Base-by-base conservation (phyloP, 2,797 vertebrate species). In the Gallirallus australis region DNA sequence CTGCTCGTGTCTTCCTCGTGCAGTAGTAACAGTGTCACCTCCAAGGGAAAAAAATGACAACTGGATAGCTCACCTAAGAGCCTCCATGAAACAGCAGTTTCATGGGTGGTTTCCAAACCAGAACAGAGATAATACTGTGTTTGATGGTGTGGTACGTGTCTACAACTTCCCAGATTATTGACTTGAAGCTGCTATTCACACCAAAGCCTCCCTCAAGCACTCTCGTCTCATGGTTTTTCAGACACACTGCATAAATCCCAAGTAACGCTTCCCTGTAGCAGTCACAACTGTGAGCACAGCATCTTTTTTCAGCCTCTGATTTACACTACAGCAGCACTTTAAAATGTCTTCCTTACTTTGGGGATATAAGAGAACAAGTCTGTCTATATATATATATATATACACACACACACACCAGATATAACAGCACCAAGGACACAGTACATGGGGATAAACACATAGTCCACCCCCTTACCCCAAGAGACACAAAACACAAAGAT, bases 231-330 rank as follows among this genome's bases (percentile, higher is more conserved):
- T 28, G 59, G 12, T 11, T 89, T 83, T 92, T 56, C 81, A 94
- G 69, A 59, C 81, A 75, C 42, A 21, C 69, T 45, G 91, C 82
- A 79, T 40, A 91, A 95, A 91, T 91, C 84, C 89, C 59, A 57
- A 81, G 75, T 13, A 90, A 86, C 21, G 8, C 85, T 78, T 88
- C 48, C 45, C 8, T 3, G 12, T 45, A 92, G 52, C 91, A 95
- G 94, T 39, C 93, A 91, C 89, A 96, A 89, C 92, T 94, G 84
- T 28, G 65, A 95, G 91, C 13, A 17, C 3, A 78, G 85, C 42
- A 88, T 59, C 92, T 93, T 79, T 93, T 86, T 83, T 61, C 79
- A 75, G 95, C 31, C 56, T 59, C 76, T 42, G 39, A 20, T 61
- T 96, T 83, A 81, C 69, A 93, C 61, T n/a, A 59, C n/a, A 75